Conservation (phyloP, 2,888 invertebrate genomes). For the Drosophila quasianomalipes region DNA sequence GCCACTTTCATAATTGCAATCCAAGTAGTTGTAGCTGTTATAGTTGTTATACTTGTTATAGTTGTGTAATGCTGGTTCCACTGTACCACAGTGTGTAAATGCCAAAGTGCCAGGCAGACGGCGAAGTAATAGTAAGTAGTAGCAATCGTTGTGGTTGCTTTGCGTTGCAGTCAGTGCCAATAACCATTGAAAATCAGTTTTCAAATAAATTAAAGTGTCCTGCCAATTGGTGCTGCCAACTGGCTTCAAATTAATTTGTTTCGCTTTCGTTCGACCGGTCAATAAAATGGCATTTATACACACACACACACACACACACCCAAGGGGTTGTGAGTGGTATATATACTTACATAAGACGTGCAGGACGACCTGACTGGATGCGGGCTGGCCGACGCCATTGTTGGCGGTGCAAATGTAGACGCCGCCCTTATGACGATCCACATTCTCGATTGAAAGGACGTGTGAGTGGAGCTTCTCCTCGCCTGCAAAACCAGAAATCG, state of each 20-base stretch:
- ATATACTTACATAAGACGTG: slow-evolving; percentile 89
- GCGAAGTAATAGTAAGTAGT: slow-evolving; percentile 14
- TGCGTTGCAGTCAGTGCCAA: slow-evolving; percentile 57
- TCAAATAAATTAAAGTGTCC: slow-evolving; percentile 72
- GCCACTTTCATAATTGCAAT: slow-evolving; percentile 70
- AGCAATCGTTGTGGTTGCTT: slow-evolving; percentile 5
- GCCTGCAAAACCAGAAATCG: slow-evolving; percentile 83
- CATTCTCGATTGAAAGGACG: slow-evolving; percentile 87
- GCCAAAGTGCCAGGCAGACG: slow-evolving; percentile 15
- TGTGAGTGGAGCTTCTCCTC: slow-evolving; percentile 88
- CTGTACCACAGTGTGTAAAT: slow-evolving; percentile 23
- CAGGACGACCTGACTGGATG: slow-evolving; percentile 88
- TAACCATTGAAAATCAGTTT: slow-evolving; percentile 74
- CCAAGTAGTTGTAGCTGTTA: slow-evolving; percentile 12
- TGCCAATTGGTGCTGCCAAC: slow-evolving; percentile 42
- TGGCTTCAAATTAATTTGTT: slow-evolving; percentile 71
- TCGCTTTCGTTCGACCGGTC: slow-evolving; percentile 43
- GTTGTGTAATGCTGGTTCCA: slow-evolving; percentile 16
- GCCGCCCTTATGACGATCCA: slow-evolving; percentile 88
- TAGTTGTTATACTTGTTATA: not conserved
- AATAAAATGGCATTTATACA: slow-evolving; percentile 33
- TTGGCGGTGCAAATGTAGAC: slow-evolving; percentile 88
- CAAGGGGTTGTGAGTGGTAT: slow-evolving; percentile 28
- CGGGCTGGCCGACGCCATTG: slow-evolving; percentile 88
- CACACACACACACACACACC: slow-evolving; percentile 3